These are phyloP conservation scores for Romanomermis culicivorax DNA, from an alignment of 2,888 invertebrate species.

Conservation along the genomic window DNA sequence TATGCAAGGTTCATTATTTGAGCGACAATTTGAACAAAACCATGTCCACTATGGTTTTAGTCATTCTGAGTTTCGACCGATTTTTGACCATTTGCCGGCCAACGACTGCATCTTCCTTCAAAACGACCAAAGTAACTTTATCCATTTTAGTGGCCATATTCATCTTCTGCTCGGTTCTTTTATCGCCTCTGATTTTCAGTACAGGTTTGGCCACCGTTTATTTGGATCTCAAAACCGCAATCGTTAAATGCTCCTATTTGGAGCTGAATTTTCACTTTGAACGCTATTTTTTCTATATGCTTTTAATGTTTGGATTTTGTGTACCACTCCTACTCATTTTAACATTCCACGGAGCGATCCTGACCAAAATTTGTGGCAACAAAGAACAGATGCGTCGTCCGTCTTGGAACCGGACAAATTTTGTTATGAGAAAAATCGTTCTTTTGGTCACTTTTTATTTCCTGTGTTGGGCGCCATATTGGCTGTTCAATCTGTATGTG, in stretches of 20 bases:
- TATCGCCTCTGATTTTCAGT: neutral
- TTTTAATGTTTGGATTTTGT: neutral
- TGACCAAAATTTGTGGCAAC: neutral
- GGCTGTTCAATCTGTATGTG: neutral
- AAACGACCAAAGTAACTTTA: neutral
- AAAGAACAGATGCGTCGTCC: neutral
- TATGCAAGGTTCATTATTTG: neutral
- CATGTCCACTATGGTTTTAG: neutral
- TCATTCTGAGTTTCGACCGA: neutral
- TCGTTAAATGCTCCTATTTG: neutral
- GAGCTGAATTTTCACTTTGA: neutral
- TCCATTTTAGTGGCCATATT: neutral
- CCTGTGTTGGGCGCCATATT: neutral
- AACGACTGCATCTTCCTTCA: neutral
- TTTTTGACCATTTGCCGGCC: neutral
- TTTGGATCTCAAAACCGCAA: neutral
- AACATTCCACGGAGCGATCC: neutral
- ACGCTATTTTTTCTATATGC: neutral
- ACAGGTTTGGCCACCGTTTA: neutral
- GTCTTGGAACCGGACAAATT: neutral
- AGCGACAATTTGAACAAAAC: neutral
- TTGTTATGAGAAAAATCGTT: neutral
- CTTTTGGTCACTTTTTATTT: neutral
- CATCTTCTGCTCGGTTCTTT: neutral
- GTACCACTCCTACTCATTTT: neutral